These are phyloP conservation scores for Chrysemys picta DNA, from an alignment of 2,113 vertebrate genomes.

Conservation along the genomic window DNA sequence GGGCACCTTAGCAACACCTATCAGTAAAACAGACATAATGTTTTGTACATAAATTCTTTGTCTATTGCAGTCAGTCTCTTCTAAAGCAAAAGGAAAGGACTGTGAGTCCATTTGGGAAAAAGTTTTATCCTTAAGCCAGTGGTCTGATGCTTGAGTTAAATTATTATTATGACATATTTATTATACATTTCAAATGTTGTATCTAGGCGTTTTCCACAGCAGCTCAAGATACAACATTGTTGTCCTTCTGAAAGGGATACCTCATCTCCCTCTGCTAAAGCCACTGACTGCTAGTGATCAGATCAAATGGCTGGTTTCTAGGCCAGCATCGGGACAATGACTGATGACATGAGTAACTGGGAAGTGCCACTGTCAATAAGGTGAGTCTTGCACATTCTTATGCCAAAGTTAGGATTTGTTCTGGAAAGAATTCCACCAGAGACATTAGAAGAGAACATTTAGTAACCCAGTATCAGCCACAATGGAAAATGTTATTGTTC, in stretches of 20 bases:
- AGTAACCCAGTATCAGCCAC: slow-evolving; percentile 10
- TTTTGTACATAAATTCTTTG: background rate
- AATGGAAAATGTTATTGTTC: background rate
- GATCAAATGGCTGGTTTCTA: background rate
- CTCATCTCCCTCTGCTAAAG: too few species aligned
- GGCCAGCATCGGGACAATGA: background rate
- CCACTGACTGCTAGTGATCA: background rate
- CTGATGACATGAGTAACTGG: background rate
- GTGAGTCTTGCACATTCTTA: background rate
- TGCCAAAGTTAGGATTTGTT: background rate
- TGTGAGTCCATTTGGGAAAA: background rate
- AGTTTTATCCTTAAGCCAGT: background rate
- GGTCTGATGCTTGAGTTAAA: background rate
- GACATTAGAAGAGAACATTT: background rate
- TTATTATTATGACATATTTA: background rate
- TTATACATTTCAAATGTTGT: background rate
- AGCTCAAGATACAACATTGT: background rate
- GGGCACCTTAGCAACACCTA: background rate
- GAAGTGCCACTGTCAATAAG: background rate
- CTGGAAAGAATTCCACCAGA: background rate
- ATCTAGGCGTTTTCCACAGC: background rate
- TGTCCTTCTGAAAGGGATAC: background rate
- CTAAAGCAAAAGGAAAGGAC: background rate
- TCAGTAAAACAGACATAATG: too few species aligned
- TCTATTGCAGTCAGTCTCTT: background rate